Evolutionary conservation across 2,797 vertebrate genomes (phyloP).

Genomic region (Anas georgica): DNA sequence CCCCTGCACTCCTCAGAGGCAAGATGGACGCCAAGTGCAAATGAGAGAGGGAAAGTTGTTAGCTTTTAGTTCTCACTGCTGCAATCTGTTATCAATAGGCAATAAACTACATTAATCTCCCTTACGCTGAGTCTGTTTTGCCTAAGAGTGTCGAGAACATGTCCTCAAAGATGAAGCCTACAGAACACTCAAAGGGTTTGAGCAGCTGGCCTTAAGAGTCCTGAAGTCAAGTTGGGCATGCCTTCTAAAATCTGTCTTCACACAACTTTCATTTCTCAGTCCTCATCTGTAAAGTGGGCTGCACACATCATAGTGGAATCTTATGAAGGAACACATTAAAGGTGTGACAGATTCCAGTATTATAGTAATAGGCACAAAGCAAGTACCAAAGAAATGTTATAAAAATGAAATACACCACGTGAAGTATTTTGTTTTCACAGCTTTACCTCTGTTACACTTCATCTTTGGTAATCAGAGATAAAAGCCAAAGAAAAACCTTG

Average conservation of each 20-base stretch:
- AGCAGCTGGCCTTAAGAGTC: not conserved
- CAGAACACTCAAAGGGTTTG: accelerated
- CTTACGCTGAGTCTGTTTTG: not conserved
- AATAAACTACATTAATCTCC: not conserved
- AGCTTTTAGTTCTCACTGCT: not conserved
- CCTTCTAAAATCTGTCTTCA: not conserved
- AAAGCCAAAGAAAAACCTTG: not conserved
- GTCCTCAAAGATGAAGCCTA: not conserved
- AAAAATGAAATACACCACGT: accelerated
- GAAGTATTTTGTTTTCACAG: not conserved
- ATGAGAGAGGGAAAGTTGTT: not conserved
- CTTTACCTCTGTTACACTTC: not conserved
- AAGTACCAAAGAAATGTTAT: not conserved
- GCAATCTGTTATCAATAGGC: not conserved
- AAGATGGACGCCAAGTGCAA: not conserved
- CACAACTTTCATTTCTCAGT: accelerated
- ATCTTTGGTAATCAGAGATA: not conserved
- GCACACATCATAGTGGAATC: accelerated
- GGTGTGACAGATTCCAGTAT: not conserved
- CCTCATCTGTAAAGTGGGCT: not conserved
- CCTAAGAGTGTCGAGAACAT: not conserved
- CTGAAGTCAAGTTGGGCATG: not conserved
- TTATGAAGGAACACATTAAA: not conserved
- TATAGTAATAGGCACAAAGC: accelerated
- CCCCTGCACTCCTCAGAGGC: not conserved